These are phyloP conservation scores for Hirudo medicinalis DNA, from an alignment of 1,140 invertebrate genomes.

Conservation along the genomic window DNA sequence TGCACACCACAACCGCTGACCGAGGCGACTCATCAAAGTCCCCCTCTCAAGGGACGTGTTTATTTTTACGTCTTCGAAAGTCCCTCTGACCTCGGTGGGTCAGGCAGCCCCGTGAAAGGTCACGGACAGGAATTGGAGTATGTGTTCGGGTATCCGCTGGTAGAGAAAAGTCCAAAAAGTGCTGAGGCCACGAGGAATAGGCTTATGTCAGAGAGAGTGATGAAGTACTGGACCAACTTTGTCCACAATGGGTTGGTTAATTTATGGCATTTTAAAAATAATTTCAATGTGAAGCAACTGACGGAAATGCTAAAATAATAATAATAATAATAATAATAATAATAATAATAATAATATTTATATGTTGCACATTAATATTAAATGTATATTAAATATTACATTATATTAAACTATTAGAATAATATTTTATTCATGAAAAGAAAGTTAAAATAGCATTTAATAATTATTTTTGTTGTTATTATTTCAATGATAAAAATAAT, in stretches of 20 bases:
- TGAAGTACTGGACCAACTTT: slow-evolving; percentile 89
- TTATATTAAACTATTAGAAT: no score
- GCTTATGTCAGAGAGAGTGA: slow-evolving; percentile 74
- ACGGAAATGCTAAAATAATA: no score
- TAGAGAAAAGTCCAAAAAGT: slow-evolving; percentile 38
- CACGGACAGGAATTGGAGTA: slow-evolving; percentile 85
- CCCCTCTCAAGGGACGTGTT: not conserved
- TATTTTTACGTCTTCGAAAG: not conserved
- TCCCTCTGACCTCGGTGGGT: slow-evolving; percentile 28
- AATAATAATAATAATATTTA: no score
- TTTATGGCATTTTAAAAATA: no score
- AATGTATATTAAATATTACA: no score
- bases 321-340: no score
- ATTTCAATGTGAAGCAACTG: no score
- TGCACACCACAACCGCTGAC: not conserved
- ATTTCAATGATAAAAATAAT: no score
- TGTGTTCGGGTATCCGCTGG: slow-evolving; percentile 75
- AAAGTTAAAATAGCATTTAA: no score
- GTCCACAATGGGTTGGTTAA: slow-evolving; percentile 84
- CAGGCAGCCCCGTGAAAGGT: slow-evolving; percentile 59
- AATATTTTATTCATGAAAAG: no score
- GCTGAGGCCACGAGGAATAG: slow-evolving; percentile 27
- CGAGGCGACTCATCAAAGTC: not conserved
- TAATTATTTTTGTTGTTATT: no score
- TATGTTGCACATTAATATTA: no score